Percentiles rank a stretch among this genome's conserved stretches.
These are phyloP conservation scores for Ciconia nigra DNA, from an alignment of 2,797 vertebrate species.

Conservation along the genomic window DNA sequence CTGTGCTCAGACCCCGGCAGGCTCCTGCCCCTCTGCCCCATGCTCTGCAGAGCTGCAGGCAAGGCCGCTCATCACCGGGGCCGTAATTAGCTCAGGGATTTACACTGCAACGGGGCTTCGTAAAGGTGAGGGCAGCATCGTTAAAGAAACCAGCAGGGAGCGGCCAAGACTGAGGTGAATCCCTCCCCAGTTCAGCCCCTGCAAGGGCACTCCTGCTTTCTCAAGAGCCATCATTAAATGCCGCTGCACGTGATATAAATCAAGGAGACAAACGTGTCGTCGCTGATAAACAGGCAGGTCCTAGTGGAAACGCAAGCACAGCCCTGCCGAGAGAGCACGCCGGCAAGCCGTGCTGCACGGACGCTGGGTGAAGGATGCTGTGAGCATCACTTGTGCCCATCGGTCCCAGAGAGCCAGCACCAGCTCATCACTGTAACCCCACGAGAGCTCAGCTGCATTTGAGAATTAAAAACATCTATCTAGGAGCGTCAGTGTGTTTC, in stretches of 20 bases:
- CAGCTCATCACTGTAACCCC: no score
- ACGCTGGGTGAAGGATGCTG: neutral
- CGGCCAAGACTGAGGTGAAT: neutral
- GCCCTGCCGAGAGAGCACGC: neutral
- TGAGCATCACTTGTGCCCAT: accelerated
- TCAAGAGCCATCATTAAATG: neutral
- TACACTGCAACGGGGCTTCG: neutral
- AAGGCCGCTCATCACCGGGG: neutral
- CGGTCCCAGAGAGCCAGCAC: neutral
- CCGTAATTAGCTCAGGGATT: neutral
- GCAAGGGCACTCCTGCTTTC: neutral
- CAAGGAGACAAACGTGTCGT: neutral
- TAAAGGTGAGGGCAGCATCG: neutral
- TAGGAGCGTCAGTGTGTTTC: neutral
- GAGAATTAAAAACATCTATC: neutral
- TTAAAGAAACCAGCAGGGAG: neutral
- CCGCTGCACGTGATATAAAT: neutral
- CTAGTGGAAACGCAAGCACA: neutral
- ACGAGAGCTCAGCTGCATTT: neutral
- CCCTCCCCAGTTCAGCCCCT: neutral
- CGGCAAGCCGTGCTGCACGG: no score
- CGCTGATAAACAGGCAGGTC: neutral
- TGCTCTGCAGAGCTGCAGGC: neutral
- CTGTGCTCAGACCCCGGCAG: neutral
- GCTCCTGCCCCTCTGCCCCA: neutral